A percentile compares a stretch with the other conserved stretches of the same genome.
These are phyloP conservation scores for Pristionchus exspectatus DNA, from an alignment of 2,888 invertebrate genomes.

Conservation along the genomic window DNA sequence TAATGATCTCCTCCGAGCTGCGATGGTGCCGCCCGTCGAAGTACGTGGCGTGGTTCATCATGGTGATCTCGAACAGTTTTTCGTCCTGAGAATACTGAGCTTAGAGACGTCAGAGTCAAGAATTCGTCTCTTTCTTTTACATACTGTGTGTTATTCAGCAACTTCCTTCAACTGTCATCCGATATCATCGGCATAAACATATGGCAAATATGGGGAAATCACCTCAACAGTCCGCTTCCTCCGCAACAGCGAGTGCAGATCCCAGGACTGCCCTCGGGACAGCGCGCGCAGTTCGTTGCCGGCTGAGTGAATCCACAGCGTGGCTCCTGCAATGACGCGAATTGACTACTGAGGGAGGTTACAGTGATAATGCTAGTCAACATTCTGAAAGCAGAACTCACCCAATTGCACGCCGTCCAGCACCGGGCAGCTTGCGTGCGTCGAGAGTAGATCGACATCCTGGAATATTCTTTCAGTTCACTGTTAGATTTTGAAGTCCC, in stretches of 20 bases:
- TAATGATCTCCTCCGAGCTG: neutral
- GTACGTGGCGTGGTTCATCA: conserved; percentile 44
- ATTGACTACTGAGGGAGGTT: neutral
- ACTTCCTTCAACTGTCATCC: no score
- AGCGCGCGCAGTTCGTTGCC: conserved; percentile 57
- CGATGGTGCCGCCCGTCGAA: neutral
- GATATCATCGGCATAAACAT: no score
- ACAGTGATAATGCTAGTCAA: neutral
- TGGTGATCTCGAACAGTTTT: neutral
- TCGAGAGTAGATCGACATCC: neutral
- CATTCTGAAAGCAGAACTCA: neutral
- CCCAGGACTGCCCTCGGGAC: neutral
- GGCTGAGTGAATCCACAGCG: conserved; percentile 58
- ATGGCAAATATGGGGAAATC: neutral
- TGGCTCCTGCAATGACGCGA: conserved; percentile 55
- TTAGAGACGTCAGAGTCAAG: no score
- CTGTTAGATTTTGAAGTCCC: no score
- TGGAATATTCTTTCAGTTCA: no score
- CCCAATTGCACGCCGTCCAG: conserved; percentile 68
- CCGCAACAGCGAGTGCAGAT: neutral
- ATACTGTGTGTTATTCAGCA: no score
- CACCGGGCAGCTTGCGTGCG: conserved; percentile 70
- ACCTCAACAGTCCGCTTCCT: neutral
- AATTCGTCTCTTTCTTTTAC: no score
- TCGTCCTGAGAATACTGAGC: neutral